phyloP scores from a whole-genome alignment of 2,797 vertebrate genomes.

The Sciurus carolinensis region DNA sequence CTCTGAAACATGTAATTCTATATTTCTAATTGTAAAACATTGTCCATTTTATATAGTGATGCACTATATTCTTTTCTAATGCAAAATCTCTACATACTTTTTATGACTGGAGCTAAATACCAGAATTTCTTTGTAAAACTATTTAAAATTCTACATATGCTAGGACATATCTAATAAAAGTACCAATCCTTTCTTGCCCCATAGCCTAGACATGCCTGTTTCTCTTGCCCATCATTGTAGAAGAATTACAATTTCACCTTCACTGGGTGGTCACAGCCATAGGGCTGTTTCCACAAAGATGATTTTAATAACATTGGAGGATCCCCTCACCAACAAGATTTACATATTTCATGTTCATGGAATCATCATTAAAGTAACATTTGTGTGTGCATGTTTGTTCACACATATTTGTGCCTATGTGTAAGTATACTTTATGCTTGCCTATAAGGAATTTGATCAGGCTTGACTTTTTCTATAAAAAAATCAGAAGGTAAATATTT shows the following conservation, averaged over 20 bases:
- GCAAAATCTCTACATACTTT: not conserved
- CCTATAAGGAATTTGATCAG: not conserved
- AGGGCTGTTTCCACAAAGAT: not conserved
- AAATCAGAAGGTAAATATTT: not conserved
- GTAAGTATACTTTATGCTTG: not conserved
- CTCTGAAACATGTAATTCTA: conserved; percentile 12
- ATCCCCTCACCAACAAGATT: not conserved
- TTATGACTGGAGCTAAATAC: conserved; percentile 40
- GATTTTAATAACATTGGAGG: not conserved
- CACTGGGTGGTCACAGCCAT: not conserved
- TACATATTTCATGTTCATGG: not conserved
- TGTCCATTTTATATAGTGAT: not conserved
- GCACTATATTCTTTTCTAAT: not conserved
- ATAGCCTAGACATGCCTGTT: not conserved
- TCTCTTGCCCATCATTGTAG: not conserved
- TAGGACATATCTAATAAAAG: not conserved
- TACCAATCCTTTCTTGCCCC: not conserved
- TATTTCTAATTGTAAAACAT: conserved; percentile 47
- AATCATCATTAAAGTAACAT: not conserved
- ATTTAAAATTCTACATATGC: not conserved
- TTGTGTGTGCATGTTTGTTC: not conserved
- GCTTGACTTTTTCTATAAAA: not conserved
- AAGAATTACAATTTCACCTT: conserved; percentile 41
- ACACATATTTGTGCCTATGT: not conserved
- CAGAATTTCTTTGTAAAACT: conserved; percentile 12